A percentile compares a stretch with the other conserved stretches of the same genome.
Conservation (phyloP, 2,888 invertebrate genomes). For the Pyrrhosoma nymphula region DNA sequence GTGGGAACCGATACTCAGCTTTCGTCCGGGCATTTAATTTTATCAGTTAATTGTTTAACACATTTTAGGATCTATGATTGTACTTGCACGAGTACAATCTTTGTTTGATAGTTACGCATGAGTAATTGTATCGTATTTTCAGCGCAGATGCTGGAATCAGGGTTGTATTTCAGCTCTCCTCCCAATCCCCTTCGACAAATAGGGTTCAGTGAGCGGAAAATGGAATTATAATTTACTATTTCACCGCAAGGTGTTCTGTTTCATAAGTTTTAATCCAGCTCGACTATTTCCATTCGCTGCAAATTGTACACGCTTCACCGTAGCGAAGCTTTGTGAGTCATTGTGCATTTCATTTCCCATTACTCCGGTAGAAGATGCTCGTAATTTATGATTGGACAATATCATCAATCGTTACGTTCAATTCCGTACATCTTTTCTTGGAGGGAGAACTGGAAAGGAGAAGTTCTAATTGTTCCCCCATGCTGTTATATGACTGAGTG, state of each 20-base stretch:
- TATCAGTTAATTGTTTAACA: too few species aligned
- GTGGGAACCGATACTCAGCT: too few species aligned
- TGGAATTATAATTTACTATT: neutral
- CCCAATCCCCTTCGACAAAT: neutral
- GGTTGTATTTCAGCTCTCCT: too few species aligned
- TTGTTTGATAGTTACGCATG: too few species aligned
- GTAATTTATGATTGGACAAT: neutral
- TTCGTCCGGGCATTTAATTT: too few species aligned
- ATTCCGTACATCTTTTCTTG: neutral
- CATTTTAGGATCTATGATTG: too few species aligned
- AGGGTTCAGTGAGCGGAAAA: neutral
- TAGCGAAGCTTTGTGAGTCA: neutral
- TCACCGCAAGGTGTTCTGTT: neutral
- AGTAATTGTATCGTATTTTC: too few species aligned
- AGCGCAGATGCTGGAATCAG: too few species aligned
- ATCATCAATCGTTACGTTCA: neutral
- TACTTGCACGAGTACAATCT: too few species aligned
- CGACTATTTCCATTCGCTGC: neutral
- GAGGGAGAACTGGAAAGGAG: neutral
- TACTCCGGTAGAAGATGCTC: neutral
- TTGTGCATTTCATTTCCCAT: neutral
- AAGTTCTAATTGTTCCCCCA: too few species aligned
- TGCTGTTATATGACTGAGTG: too few species aligned
- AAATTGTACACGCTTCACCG: neutral
- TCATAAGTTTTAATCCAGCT: neutral